Base-by-base conservation (phyloP, 1,140 invertebrate genomes). In the Drosophila hydei region DNA sequence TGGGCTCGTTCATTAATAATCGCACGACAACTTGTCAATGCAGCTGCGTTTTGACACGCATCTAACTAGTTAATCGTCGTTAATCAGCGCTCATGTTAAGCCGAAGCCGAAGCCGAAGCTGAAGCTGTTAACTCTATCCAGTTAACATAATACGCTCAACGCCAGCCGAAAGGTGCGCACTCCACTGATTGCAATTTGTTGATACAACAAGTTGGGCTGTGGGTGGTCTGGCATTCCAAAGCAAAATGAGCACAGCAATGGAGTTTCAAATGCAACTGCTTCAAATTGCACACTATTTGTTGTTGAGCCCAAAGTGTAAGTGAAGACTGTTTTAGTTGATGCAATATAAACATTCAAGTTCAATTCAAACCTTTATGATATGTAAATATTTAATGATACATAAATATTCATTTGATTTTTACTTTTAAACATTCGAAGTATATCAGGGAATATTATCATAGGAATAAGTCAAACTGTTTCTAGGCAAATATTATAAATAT, bases 1-100 rank as follows among this genome's bases (percentile, higher is more conserved):
- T 40, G 30, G 9, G 21, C 36, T 47, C 43, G 52, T 52, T 65
- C 69, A 68, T 68, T 43, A 61, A 68, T 68, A 68, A 72, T 54
- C 30, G 30, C 51, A 50, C 40, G 55, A 72, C 70, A 72, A 72
- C 40, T 72, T 72, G 56, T 68, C 63, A 68, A 68, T 68, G 67
- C 50, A 30, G 64, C 55, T 54, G 27, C 48, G 12, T 56, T 63
- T 43, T 50, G 67, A 63, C 51, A 54, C 19, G 40, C 30, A 48
- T 38, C 42, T 38, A 42, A 25, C 38, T 27, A 56, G 27, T 63
- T 67, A 72, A 72, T 68, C 55, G 61, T 58, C 36, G 48, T 64
- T 55, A 56, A 70, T 63, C 67, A 55, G 42, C 9, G 21, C 30
- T 40, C 42, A 21, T 56, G 25, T 62, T 61, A 51, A 43, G 9